phyloP scores from a whole-genome alignment of 2,888 invertebrate genomes.

The Harpagoxenus sublaevis region DNA sequence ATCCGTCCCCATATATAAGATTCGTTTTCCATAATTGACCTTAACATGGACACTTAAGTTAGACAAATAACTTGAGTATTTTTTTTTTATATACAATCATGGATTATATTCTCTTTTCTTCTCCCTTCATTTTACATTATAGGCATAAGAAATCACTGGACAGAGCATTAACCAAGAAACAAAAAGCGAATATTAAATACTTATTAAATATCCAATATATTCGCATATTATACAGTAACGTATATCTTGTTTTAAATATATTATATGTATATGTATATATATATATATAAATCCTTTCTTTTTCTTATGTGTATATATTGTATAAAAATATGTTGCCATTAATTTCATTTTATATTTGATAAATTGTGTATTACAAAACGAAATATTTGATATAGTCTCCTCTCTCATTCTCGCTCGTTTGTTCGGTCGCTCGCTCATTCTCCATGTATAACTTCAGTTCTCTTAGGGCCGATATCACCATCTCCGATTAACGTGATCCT shows the following conservation, averaged over 20 bases:
- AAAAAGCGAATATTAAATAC: background rate
- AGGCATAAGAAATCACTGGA: background rate
- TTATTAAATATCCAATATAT: background rate
- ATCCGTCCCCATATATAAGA: constrained; percentile 16
- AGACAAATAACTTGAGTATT: constrained; percentile 60
- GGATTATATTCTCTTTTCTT: constrained; percentile 33
- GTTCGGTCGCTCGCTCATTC: background rate
- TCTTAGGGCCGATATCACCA: too few relatives aligned
- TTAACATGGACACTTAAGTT: constrained; percentile 60
- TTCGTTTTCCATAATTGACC: constrained; percentile 63
- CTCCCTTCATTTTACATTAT: constrained; percentile 28
- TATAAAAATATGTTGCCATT: background rate
- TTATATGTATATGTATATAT: background rate
- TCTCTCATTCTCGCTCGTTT: background rate
- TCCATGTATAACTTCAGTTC: background rate
- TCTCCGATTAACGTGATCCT: too few relatives aligned
- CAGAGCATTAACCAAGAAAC: background rate
- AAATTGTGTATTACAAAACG: background rate
- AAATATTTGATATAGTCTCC: background rate
- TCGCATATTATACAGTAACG: background rate
- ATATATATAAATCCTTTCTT: background rate
- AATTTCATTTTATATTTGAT: background rate
- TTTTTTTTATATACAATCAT: constrained; percentile 52
- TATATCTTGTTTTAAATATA: background rate
- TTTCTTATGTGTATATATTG: background rate